Evolutionary conservation across 92 coral and sea anemone species (phyloP).

Genomic region (Pocillopora grandis): DNA sequence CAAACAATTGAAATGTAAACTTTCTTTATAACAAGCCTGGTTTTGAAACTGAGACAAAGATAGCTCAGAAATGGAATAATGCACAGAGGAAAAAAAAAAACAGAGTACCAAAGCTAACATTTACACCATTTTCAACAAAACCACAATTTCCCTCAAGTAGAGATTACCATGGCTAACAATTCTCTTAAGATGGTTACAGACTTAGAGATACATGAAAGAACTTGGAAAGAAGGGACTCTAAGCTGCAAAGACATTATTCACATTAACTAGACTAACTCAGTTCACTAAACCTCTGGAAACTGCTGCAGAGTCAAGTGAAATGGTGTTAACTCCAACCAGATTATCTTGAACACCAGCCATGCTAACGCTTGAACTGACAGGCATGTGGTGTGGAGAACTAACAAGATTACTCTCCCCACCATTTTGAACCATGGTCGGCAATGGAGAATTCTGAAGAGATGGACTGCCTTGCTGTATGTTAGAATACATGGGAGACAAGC

Average conservation of each 20-base stretch:
- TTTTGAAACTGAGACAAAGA: not conserved
- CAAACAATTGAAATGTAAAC: no score
- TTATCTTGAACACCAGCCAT: conserved; percentile 31
- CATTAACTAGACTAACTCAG: not conserved
- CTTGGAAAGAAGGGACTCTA: no score
- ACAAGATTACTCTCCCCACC: conserved; percentile 65
- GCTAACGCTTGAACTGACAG: conserved; percentile 23
- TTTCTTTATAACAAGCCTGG: no score
- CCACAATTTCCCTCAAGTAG: not conserved
- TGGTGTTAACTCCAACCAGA: conserved; percentile 32
- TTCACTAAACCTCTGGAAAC: conserved; percentile 45
- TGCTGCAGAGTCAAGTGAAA: conserved; percentile 27
- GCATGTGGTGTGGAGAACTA: conserved; percentile 27
- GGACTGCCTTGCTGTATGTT: conserved; percentile 80
- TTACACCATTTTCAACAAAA: no score
- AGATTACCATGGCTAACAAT: not conserved
- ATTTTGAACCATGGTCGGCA: conserved; percentile 91
- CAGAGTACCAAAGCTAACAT: no score
- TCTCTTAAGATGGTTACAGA: not conserved
- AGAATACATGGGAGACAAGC: conserved; percentile 65
- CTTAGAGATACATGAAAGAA: not conserved
- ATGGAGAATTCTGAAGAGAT: conserved; percentile 70
- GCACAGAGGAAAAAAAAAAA: no score
- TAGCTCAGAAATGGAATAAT: not conserved
- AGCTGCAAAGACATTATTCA: not conserved